A percentile compares a stretch with the other conserved stretches of the same genome.
These are phyloP conservation scores for Cryptosula pallasiana DNA, from an alignment of 2,888 invertebrate species.

Conservation along the genomic window DNA sequence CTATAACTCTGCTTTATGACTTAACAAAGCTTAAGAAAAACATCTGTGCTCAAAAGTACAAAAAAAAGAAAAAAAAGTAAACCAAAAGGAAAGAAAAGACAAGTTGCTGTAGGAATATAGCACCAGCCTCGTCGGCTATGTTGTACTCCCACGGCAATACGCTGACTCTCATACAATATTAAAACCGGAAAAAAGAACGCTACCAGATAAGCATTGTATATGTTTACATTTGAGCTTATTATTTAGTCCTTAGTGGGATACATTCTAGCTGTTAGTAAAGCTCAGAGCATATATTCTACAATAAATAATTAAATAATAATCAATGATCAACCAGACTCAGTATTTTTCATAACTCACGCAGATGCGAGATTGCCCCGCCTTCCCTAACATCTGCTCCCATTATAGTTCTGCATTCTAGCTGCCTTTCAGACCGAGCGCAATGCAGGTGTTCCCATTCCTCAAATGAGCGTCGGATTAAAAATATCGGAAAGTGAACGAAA, in stretches of 20 bases:
- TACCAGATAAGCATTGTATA: too few relatives aligned
- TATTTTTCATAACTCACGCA: not conserved
- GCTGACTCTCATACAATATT: too few relatives aligned
- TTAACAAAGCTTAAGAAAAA: too few relatives aligned
- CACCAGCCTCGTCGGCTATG: too few relatives aligned
- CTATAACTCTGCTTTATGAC: too few relatives aligned
- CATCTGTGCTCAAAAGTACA: too few relatives aligned
- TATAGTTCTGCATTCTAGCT: too few relatives aligned
- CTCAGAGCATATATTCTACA: not conserved
- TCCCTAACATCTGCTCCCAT: not conserved
- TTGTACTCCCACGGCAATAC: too few relatives aligned
- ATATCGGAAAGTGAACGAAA: not conserved
- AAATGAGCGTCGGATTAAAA: not conserved
- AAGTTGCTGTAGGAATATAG: too few relatives aligned
- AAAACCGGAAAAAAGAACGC: too few relatives aligned
- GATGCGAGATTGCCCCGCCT: not conserved
- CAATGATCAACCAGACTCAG: not conserved
- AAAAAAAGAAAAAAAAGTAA: too few relatives aligned
- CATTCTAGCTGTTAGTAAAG: not conserved
- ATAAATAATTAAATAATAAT: not conserved
- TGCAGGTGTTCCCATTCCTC: not conserved
- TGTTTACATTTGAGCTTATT: not conserved
- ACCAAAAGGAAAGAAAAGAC: too few relatives aligned
- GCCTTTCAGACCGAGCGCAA: not conserved
- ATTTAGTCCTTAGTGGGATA: not conserved